These are phyloP conservation scores for Zophobas atratus DNA, from an alignment of 1,140 invertebrate species.

Conservation along the genomic window DNA sequence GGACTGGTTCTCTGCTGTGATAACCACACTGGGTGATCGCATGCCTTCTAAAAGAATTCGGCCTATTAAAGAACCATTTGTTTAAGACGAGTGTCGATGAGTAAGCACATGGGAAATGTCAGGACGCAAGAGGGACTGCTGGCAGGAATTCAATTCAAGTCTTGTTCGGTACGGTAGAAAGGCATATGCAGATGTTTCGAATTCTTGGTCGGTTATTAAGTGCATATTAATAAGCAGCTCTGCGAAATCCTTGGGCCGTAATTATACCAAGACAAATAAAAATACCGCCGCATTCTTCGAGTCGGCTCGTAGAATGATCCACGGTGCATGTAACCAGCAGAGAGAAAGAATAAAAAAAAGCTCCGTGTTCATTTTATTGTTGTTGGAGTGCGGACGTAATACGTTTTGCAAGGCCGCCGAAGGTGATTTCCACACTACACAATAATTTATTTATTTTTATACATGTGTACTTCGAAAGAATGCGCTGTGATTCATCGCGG, in stretches of 20 bases:
- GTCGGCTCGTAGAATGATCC: conserved; percentile 12
- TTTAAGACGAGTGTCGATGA: conserved; percentile 27
- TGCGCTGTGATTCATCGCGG: conserved; percentile 42
- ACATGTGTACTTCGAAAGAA: conserved; percentile 47
- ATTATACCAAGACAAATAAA: conserved; percentile 32
- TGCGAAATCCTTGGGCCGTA: conserved; percentile 33
- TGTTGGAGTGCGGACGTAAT: conserved; percentile 41
- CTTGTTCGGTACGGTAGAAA: conserved; percentile 25
- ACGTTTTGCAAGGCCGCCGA: conserved; percentile 56
- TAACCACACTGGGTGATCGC: not conserved
- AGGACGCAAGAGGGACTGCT: conserved; percentile 3
- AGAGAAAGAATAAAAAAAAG: conserved; percentile 23
- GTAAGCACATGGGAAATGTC: conserved; percentile 14
- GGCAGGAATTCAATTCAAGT: conserved; percentile 36
- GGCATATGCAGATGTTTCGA: conserved; percentile 37
- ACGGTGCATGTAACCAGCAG: not conserved
- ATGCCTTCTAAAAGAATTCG: not conserved
- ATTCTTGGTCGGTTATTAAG: conserved; percentile 40
- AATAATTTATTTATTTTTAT: conserved; percentile 57
- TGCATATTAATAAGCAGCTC: conserved; percentile 40
- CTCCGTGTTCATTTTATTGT: conserved; percentile 32
- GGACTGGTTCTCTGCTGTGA: too few species aligned
- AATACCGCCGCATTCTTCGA: conserved; percentile 28
- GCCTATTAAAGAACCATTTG: not conserved
- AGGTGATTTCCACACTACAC: conserved; percentile 51